Evolutionary conservation across 2,797 vertebrate genomes (phyloP), one percentile per base, ranked within the genome.

Genomic region (Onychomys leucogaster): DNA sequence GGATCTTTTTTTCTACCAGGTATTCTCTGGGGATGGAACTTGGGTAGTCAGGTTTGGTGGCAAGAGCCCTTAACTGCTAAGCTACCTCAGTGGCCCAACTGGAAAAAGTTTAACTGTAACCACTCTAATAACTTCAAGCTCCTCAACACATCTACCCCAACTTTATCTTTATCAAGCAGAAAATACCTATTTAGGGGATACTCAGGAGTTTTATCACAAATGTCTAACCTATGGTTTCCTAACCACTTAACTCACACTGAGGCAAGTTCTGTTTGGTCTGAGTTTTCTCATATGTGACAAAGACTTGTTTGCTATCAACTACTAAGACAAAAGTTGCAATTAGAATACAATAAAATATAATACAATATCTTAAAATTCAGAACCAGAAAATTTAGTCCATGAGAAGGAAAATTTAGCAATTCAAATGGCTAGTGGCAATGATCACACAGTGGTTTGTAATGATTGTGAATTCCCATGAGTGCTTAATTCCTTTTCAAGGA

Each of bases 371-470:
- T 0, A 95, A 94, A 87, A 96, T 94, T 97, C 94, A 95, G 67
- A 46, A 71, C 25, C 97, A 97, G 93, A 97, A 97, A 84, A 96
- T 96, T 5, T 96, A 96, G 94, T 96, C 75, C 94, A 76, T 85
- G 69, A 96, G 92, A 97, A 97, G 92, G 92, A 97, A 95, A 94
- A 94, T 80, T 94, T 90, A 97, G 67, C 85, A 95, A 43, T 94
- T 95, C 82, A 95, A 95, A 80, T 43, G 71, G 80, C 61, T 96
- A 80, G 76, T 67, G 96, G 49, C 41, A 71, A 96, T 0, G 81
- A 96, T 61, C 63, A 86, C 17, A 73, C 91, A 78, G 75, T 67
- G 14, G 46, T 85, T 91, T 59, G 84, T 41, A 89, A 89, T 27
- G 9, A 52, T 49, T 46, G 84, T 81, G 84, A 96, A 92, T 92